Percentiles rank a stretch among this genome's conserved stretches.
Evolutionary conservation across 2,888 invertebrate species (phyloP).

Genomic region (Poecilobothrus nobilitatus): DNA sequence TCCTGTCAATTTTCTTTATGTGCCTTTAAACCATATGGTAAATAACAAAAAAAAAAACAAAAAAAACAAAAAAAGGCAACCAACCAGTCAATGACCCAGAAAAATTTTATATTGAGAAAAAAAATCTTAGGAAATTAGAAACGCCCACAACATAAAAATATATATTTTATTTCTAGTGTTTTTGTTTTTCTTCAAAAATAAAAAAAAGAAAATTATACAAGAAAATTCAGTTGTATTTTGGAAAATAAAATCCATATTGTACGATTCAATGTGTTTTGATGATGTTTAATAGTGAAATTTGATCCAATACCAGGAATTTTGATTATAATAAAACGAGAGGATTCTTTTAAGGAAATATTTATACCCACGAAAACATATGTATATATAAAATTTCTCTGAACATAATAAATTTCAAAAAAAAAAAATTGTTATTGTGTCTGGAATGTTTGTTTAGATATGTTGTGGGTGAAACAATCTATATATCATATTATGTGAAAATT

Average conservation of each 20-base stretch:
- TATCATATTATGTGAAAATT: too few relatives aligned
- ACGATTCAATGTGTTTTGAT: neutral
- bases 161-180: too few relatives aligned
- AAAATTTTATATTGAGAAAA: neutral
- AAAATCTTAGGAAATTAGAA: neutral
- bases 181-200: neutral
- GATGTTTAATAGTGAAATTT: neutral
- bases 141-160: neutral
- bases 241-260: neutral
- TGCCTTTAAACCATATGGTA: neutral
- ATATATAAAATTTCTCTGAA: neutral
- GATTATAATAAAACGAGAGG: neutral
- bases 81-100: slow-evolving; percentile 4
- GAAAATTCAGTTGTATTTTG: neutral
- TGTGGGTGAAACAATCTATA: neutral
- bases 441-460: neutral
- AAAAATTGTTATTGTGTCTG: neutral
- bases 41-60: neutral
- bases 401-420: too few relatives aligned
- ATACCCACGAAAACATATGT: neutral
- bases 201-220: neutral
- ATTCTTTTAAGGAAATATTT: neutral
- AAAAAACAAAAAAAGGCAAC: neutral
- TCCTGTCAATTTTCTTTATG: too few relatives aligned
- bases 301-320: neutral